These are phyloP conservation scores for Cirrhinus mrigala DNA, from an alignment of 2,797 vertebrate species.

Conservation along the genomic window DNA sequence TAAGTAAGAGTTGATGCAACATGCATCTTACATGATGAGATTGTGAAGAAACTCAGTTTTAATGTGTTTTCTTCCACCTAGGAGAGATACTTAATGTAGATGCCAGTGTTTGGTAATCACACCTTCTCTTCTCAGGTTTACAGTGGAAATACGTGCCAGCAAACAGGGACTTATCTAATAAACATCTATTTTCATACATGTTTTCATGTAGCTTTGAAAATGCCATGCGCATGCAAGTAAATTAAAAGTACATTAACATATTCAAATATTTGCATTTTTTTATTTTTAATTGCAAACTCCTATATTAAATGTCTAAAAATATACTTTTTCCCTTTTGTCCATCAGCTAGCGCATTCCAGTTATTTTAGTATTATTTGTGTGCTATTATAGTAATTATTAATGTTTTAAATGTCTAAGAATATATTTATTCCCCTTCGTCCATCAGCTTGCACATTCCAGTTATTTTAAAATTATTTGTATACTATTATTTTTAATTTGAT, in stretches of 20 bases:
- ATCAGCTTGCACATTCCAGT: neutral
- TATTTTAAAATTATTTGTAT: neutral
- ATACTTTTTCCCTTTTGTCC: neutral
- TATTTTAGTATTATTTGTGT: neutral
- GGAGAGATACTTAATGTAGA: neutral
- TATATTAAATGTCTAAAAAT: neutral
- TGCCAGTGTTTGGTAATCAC: constrained; percentile 12
- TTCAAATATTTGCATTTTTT: neutral
- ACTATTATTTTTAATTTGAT: neutral
- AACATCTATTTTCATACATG: constrained; percentile 4
- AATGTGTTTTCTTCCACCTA: neutral
- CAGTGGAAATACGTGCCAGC: neutral
- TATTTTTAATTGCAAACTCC: no score
- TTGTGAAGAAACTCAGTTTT: neutral
- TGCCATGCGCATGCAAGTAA: neutral
- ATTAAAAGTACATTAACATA: neutral
- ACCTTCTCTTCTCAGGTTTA: constrained; percentile 42
- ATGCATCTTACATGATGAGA: neutral
- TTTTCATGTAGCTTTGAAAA: neutral
- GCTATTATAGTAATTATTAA: neutral
- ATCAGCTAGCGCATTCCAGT: neutral
- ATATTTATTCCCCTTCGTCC: neutral
- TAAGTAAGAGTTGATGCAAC: neutral
- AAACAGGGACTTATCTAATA: neutral
- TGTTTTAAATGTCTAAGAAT: neutral